These are phyloP conservation scores for Mimumesa dahlbomi DNA, from an alignment of 2,888 invertebrate species.

Conservation along the genomic window DNA sequence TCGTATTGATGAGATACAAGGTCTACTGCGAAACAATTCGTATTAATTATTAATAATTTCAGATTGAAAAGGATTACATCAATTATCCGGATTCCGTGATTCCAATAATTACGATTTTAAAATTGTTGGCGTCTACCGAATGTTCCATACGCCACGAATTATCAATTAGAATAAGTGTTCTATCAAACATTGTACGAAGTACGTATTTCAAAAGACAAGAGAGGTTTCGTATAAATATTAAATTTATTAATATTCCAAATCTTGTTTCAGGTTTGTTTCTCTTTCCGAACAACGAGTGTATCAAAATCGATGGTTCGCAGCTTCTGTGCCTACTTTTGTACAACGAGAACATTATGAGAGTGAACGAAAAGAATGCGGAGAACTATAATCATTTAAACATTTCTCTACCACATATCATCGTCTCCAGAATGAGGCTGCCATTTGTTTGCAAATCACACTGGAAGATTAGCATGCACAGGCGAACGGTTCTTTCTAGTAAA, in stretches of 20 bases:
- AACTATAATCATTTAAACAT: slow-evolving; percentile 70
- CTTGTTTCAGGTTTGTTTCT: slow-evolving; percentile 80
- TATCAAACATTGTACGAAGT: slow-evolving; percentile 81
- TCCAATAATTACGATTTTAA: slow-evolving; percentile 81
- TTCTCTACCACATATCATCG: slow-evolving; percentile 81
- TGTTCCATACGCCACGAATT: slow-evolving; percentile 83
- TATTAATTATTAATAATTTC: slow-evolving; percentile 50
- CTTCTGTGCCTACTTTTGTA: slow-evolving; percentile 82
- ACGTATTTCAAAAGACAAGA: too few species aligned
- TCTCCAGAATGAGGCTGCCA: slow-evolving; percentile 80
- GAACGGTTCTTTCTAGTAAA: slow-evolving; percentile 73
- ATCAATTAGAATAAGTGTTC: slow-evolving; percentile 80
- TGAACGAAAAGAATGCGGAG: slow-evolving; percentile 54
- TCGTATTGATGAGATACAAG: too few species aligned
- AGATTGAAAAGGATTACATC: slow-evolving; percentile 80
- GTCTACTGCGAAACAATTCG: too few species aligned
- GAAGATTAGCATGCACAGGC: slow-evolving; percentile 79
- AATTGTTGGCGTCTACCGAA: slow-evolving; percentile 82
- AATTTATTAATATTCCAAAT: slow-evolving; percentile 64
- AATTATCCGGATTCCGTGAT: slow-evolving; percentile 82
- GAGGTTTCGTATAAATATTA: slow-evolving; percentile 12
- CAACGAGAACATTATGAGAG: slow-evolving; percentile 77
- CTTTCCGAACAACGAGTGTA: slow-evolving; percentile 82
- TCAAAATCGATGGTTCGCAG: slow-evolving; percentile 81
- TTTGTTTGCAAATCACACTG: slow-evolving; percentile 81